Conservation (phyloP, 2,797 vertebrate species). For the Cyclopterus lumpus region DNA sequence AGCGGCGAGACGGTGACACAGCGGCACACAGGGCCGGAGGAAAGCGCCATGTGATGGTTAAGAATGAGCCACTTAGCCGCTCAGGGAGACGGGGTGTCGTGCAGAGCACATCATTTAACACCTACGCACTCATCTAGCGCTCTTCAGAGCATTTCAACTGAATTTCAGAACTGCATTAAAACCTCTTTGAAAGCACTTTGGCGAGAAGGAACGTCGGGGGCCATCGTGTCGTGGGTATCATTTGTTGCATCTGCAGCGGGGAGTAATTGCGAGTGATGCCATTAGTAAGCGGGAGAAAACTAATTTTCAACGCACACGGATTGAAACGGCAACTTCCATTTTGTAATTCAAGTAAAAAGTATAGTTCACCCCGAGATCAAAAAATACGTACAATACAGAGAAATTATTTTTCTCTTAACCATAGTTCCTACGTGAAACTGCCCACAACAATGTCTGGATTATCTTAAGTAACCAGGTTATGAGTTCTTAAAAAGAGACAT, state of each 20-base stretch:
- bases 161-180: conserved; percentile 82
- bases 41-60: conserved; percentile 60
- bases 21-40: conserved; percentile 17
- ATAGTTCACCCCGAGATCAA: not conserved
- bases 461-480: not conserved
- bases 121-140: conserved; percentile 76
- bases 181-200: conserved; percentile 79
- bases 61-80: conserved; percentile 76
- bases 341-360: conserved; percentile 71
- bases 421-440: not conserved
- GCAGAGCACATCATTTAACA: conserved; percentile 76
- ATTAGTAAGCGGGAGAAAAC: conserved; percentile 58
- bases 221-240: conserved; percentile 67
- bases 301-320: conserved; percentile 59
- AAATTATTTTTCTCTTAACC: not conserved
- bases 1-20: conserved; percentile 33
- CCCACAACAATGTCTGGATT: not conserved
- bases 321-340: conserved; percentile 70
- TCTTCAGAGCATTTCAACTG: conserved; percentile 75
- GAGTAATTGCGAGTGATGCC: conserved; percentile 71
- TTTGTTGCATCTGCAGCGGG: conserved; percentile 70
- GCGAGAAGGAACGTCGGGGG: conserved; percentile 48
- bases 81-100: conserved; percentile 73
- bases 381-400: not conserved
- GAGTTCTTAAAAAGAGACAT: not conserved